phyloP scores from a whole-genome alignment of 2,113 vertebrate genomes.

The Grammomys dolichurus region DNA sequence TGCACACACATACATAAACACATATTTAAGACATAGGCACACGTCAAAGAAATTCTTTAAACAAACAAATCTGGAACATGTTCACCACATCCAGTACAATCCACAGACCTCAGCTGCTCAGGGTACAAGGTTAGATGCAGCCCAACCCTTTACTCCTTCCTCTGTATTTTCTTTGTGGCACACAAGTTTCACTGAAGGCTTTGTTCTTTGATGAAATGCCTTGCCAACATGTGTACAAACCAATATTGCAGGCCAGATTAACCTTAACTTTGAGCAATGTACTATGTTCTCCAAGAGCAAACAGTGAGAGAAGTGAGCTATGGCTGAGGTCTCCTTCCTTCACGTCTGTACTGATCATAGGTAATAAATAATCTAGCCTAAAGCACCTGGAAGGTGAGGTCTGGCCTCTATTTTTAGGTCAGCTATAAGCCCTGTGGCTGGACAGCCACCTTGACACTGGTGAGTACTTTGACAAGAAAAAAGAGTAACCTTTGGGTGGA shows the following conservation, averaged over 20 bases:
- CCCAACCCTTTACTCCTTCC: background rate
- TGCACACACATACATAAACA: background rate
- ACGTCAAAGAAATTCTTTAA: background rate
- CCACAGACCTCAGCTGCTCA: background rate
- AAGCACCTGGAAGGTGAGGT: background rate
- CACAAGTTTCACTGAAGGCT: background rate
- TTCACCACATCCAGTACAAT: background rate
- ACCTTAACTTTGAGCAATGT: background rate
- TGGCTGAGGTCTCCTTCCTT: background rate
- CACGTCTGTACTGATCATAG: background rate
- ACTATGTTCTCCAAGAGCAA: background rate
- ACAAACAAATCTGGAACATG: background rate
- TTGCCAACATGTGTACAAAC: background rate
- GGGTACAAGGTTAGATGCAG: background rate
- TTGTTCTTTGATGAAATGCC: background rate
- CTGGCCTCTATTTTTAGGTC: background rate
- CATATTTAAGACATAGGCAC: no score
- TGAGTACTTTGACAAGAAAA: background rate
- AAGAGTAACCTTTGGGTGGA: background rate
- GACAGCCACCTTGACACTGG: background rate
- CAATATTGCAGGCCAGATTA: background rate
- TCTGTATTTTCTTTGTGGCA: background rate
- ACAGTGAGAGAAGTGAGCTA: background rate
- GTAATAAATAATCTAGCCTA: background rate
- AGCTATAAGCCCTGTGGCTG: background rate